These are phyloP conservation scores for Fregetta grallaria DNA, from an alignment of 2,113 vertebrate species.

Conservation along the genomic window DNA sequence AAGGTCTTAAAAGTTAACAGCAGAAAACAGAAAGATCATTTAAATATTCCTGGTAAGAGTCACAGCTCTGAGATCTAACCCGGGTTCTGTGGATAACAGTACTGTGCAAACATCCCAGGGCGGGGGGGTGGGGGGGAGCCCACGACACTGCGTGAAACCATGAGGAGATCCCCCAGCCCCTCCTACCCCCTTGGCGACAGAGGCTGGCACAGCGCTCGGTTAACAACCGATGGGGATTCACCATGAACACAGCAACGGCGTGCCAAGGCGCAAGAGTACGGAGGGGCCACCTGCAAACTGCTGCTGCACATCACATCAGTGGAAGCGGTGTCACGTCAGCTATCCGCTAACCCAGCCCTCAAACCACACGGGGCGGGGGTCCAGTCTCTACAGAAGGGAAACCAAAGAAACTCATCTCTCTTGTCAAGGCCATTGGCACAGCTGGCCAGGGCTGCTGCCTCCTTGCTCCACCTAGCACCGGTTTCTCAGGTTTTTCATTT, in stretches of 20 bases:
- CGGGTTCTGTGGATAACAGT: neutral
- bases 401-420: neutral
- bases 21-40: neutral
- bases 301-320: neutral
- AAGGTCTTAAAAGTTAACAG: neutral
- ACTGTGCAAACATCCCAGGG: neutral
- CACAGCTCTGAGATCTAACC: neutral
- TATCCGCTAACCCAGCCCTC: neutral
- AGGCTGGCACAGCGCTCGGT: neutral
- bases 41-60: neutral
- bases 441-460: neutral
- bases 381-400: neutral
- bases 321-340: neutral
- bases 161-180: neutral
- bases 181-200: neutral
- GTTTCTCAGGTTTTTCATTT: neutral
- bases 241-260: accelerated
- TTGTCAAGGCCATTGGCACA: accelerated
- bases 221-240: neutral
- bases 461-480: neutral
- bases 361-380: accelerated
- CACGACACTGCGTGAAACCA: too few relatives aligned
- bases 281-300: neutral
- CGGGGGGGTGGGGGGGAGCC: too few relatives aligned
- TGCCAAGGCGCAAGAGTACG: accelerated